Percentiles rank a stretch among this genome's conserved stretches.
These are phyloP conservation scores for Graphium colonna DNA, from an alignment of 2,888 invertebrate species.

Conservation along the genomic window DNA sequence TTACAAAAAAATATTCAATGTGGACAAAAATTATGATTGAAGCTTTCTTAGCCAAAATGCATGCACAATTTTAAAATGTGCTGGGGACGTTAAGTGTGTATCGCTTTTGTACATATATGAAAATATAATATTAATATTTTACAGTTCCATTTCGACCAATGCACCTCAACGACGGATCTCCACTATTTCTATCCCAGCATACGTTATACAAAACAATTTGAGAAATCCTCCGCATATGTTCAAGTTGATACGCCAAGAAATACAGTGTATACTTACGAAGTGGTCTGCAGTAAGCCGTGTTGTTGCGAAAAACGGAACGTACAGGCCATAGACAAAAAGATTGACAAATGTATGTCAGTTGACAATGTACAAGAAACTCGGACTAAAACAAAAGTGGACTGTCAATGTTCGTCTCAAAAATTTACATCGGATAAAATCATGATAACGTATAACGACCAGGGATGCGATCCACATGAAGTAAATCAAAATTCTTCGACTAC, in stretches of 20 bases:
- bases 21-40: no score
- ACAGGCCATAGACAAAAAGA: neutral
- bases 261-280: constrained; percentile 29
- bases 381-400: neutral
- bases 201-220: constrained; percentile 25
- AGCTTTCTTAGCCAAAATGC: no score
- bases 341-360: constrained; percentile 28
- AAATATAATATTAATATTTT: constrained; percentile 22
- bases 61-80: no score
- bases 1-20: no score
- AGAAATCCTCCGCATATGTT: constrained; percentile 31
- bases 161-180: constrained; percentile 67
- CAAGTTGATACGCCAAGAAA: constrained; percentile 42
- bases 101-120: no score
- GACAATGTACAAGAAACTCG: constrained; percentile 19
- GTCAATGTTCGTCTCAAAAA: neutral
- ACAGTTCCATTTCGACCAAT: constrained; percentile 66
- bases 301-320: constrained; percentile 29
- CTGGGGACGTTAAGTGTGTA: no score
- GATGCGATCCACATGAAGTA: constrained; percentile 28
- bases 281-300: constrained; percentile 36
- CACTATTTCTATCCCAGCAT: constrained; percentile 54
- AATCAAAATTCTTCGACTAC: constrained; percentile 7
- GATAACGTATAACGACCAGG: constrained; percentile 35
- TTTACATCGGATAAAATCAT: neutral